Evolutionary conservation across 2,888 invertebrate species (phyloP), one percentile per base, ranked within the genome.

Genomic region (Pammene fasciana): DNA sequence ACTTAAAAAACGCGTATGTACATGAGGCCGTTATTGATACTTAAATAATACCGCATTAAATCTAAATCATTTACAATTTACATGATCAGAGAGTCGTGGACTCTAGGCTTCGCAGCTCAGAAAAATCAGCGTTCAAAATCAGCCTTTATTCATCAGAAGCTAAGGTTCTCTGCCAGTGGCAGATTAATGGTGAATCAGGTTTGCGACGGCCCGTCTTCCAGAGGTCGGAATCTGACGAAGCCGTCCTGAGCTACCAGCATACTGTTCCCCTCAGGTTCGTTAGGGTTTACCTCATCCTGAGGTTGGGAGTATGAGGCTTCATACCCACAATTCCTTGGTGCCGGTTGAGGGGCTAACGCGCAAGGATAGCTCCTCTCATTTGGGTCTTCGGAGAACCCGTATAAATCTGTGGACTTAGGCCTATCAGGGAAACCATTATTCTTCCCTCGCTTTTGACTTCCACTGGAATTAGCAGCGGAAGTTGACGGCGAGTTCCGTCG

Each of bases 191-290:
- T 86, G 76, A 89, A 93, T 93, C 93, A 90, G 75, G 93, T 93
- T 80, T 90, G 90, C 78, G 90, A 86, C 45, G 90, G 85, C 0
- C 86, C 86, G 74, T 93, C 93, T 77, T 94, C 96, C 76, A 97
- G 90, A 14, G 96, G 95, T 72, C 97, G 94, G 89, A 97, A 97
- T 75, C 98, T 93, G 13, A 97, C 96, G 86, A 97, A 97, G 6
- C 97, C 97, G 81, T 97, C 96, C 82, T 98, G 97, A 72, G 97
- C 96, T n/a, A 97, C 97, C 73, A 97, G 90, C 97, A 97, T 97
- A 75, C 97, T 95, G 70, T 94, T 93, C 59, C 94, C 93, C 74
- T 94, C 93, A 79, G 91, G 82, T 79, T 94, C 92, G 43, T 75
- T 80, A 0, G 87, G 83, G 78, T 89, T 85, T 6, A 90, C 86